Evolutionary conservation across 2,113 vertebrate genomes (phyloP).

Genomic region (Sprattus sprattus): DNA sequence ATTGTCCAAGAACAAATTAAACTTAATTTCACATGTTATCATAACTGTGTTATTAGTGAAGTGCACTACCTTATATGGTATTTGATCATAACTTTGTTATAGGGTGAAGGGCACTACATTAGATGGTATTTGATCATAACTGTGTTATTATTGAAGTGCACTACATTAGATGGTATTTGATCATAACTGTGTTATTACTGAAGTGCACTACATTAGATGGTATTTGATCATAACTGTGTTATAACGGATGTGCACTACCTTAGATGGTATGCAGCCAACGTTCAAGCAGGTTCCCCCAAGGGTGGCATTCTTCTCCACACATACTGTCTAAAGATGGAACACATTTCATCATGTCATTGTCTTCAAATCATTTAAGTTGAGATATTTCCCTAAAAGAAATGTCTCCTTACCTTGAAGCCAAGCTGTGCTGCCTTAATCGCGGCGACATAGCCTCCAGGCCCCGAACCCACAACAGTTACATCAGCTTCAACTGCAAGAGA

Average conservation of each 20-base stretch:
- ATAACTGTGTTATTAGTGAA: neutral
- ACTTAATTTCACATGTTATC: neutral
- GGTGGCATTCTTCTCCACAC: slow-evolving; percentile 90
- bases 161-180: too few relatives aligned
- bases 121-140: too few relatives aligned
- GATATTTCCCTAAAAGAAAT: neutral
- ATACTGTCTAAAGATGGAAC: slow-evolving; percentile 79
- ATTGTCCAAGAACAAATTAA: neutral
- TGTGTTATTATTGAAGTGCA: too few relatives aligned
- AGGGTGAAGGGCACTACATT: too few relatives aligned
- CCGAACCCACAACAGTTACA: slow-evolving; percentile 93
- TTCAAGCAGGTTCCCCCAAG: slow-evolving; percentile 96
- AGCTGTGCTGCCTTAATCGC: slow-evolving; percentile 98
- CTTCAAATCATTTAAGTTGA: neutral
- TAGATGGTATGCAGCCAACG: slow-evolving; percentile 95
- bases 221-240: too few relatives aligned
- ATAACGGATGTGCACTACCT: too few relatives aligned
- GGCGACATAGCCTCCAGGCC: slow-evolving; percentile 95
- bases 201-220: too few relatives aligned
- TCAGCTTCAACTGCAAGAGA: slow-evolving; percentile 85
- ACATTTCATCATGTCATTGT: neutral
- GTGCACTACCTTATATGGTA: slow-evolving; percentile 59
- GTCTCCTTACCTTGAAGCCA: slow-evolving; percentile 86
- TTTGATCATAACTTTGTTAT: too few relatives aligned
- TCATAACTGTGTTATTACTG: too few relatives aligned